Conservation (phyloP, 2,888 invertebrate species). For the Protodeltote pygarga region DNA sequence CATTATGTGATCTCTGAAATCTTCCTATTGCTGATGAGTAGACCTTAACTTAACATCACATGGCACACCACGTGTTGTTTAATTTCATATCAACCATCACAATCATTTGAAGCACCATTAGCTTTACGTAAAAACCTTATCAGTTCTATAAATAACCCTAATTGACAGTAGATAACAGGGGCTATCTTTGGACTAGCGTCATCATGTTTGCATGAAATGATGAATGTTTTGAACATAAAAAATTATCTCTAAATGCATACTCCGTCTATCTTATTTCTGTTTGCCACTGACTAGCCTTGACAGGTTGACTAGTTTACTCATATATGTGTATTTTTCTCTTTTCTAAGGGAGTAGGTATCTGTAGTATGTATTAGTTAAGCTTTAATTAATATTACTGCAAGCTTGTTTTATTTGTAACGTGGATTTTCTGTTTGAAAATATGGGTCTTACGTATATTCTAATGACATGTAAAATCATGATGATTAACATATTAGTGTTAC, state of each 20-base stretch:
- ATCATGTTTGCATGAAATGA: constrained; percentile 21
- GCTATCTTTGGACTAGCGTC: constrained; percentile 42
- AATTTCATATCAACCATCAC: constrained; percentile 30
- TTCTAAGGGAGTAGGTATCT: too few relatives aligned
- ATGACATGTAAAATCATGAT: constrained; percentile 1
- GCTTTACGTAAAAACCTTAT: constrained; percentile 38
- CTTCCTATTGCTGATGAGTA: too few relatives aligned
- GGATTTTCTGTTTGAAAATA: constrained; percentile 3
- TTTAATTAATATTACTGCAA: too few relatives aligned
- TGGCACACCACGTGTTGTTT: too few relatives aligned
- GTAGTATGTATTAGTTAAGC: too few relatives aligned
- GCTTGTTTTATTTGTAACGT: too few relatives aligned
- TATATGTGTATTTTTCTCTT: too few relatives aligned
- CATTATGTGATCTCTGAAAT: too few relatives aligned
- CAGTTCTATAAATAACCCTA: constrained; percentile 51
- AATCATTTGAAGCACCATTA: constrained; percentile 26
- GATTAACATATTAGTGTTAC: neutral
- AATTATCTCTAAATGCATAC: constrained; percentile 8
- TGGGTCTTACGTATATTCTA: neutral
- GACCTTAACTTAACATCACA: too few relatives aligned
- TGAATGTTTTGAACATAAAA: constrained; percentile 13
- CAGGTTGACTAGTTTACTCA: constrained; percentile 25
- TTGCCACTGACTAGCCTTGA: constrained; percentile 27
- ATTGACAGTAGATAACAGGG: constrained; percentile 47
- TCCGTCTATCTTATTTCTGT: constrained; percentile 1